Evolutionary conservation across 2,113 vertebrate genomes (phyloP), one percentile per base, ranked within the genome.

Genomic region (Acinonyx jubatus): DNA sequence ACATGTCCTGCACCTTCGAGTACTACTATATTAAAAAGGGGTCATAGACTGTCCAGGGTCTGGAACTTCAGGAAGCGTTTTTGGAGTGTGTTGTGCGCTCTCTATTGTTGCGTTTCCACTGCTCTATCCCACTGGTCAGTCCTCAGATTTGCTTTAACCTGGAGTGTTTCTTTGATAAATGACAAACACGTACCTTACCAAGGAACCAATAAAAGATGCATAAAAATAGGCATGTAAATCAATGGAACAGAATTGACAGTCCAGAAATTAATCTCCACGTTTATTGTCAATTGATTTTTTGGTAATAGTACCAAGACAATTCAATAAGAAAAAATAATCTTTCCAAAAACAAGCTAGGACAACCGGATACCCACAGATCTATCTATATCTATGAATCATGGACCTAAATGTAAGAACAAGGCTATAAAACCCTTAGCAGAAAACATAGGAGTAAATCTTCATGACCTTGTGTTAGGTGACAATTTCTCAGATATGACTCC

Each of bases 141-240:
- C 57, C 57, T 61, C 83, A 82, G 50, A 73, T 74, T 33, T 86
- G n/a, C 85, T 93, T 85, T 78, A 92, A 66, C 25, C 36, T 36
- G 19, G 29, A 71, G 15, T 78, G 18, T 83, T 82, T 68, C 73
- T 95, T 89, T 96, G 78, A 65, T 94, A 14, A 96, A 66, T 55
- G 65, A 88, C 38, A 92, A 5, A 71, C 19, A 52, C 8, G n/a
- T 33, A 41, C 27, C 65, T 82, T 80, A 80, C 65, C 27, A 79
- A 80, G 36, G 41, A 96, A 92, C n/a, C 27, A 38, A 15, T 57
- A 52, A 89, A 94, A 94, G 21, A 69, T 21, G 7, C 16, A 86
- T 25, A 50, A 45, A 80, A 63, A 38, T 5, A 74, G 52, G 52
- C 73, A 65, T 10, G 8, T 14, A 69, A 2, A 36, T 12, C 41